A percentile compares a stretch with the other conserved stretches of the same genome.
phyloP scores from a whole-genome alignment of 2,888 invertebrate genomes.

The Heliconius cydno region DNA sequence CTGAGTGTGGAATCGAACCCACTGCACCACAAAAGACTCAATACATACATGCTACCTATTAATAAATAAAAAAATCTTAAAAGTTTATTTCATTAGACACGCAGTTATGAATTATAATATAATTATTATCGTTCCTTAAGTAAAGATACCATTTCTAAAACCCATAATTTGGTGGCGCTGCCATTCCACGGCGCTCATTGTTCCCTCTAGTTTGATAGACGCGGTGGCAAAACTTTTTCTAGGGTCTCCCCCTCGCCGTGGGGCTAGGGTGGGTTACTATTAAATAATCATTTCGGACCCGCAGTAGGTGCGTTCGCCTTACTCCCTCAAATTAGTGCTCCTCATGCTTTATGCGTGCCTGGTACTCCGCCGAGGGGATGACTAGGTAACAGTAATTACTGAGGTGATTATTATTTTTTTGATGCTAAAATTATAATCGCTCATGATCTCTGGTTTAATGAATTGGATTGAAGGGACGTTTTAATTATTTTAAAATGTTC shows the following conservation, averaged over 20 bases:
- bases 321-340: conserved; percentile 64
- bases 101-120: not conserved
- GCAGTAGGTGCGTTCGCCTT: conserved; percentile 68
- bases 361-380: conserved; percentile 42
- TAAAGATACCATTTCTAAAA: conserved; percentile 20
- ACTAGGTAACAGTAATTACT: conserved; percentile 28
- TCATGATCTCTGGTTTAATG: conserved; percentile 3
- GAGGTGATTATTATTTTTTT: conserved; percentile 18
- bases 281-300: conserved; percentile 76
- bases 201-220: conserved; percentile 72
- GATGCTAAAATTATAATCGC: not conserved
- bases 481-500: conserved; percentile 3
- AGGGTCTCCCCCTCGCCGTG: conserved; percentile 67
- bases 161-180: conserved; percentile 30
- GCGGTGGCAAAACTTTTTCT: conserved; percentile 75
- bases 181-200: conserved; percentile 47
- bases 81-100: no score
- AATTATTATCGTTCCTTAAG: not conserved
- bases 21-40: not conserved
- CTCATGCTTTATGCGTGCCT: conserved; percentile 53
- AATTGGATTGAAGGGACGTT: conserved; percentile 10
- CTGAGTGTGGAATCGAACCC: not conserved
- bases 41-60: not conserved
- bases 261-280: conserved; percentile 68
- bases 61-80: not conserved